Conservation (phyloP, 2,113 vertebrate species). For the Oryzias curvinotus region DNA sequence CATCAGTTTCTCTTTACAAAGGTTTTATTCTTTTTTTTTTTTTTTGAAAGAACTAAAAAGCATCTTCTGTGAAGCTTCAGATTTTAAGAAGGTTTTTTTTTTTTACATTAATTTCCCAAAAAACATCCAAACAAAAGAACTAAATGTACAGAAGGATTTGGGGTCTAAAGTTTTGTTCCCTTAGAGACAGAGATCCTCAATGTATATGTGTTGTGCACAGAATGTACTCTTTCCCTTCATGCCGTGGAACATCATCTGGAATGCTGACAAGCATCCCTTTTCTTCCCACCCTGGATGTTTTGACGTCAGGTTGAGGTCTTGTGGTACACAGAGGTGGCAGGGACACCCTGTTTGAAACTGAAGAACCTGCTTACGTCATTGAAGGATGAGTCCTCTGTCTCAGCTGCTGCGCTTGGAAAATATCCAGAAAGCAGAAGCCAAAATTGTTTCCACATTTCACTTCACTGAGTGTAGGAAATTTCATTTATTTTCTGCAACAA, state of each 20-base stretch:
- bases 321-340: slow-evolving; percentile 39
- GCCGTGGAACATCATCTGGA: slow-evolving; percentile 25
- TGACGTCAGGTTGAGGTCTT: slow-evolving; percentile 52
- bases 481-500: no score
- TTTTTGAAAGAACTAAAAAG: background rate
- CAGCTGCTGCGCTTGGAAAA: slow-evolving; percentile 54
- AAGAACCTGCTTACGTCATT: slow-evolving; percentile 44
- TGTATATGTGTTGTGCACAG: background rate
- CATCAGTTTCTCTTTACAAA: slow-evolving; percentile 21
- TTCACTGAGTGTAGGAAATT: slow-evolving; percentile 19
- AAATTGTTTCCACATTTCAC: slow-evolving; percentile 70
- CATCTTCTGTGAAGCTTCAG: background rate
- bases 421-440: slow-evolving; percentile 38
- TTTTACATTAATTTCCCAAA: background rate
- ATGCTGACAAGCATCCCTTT: slow-evolving; percentile 26
- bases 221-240: slow-evolving; percentile 19
- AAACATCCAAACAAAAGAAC: background rate
- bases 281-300: slow-evolving; percentile 8
- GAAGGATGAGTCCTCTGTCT: slow-evolving; percentile 50
- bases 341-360: slow-evolving; percentile 42
- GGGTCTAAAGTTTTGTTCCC: background rate
- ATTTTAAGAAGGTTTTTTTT: background rate
- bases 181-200: background rate
- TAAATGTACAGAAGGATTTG: background rate
- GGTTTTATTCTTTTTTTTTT: background rate